phyloP scores from a whole-genome alignment of 1,140 invertebrate species.

The Macrocentrus cingulum region DNA sequence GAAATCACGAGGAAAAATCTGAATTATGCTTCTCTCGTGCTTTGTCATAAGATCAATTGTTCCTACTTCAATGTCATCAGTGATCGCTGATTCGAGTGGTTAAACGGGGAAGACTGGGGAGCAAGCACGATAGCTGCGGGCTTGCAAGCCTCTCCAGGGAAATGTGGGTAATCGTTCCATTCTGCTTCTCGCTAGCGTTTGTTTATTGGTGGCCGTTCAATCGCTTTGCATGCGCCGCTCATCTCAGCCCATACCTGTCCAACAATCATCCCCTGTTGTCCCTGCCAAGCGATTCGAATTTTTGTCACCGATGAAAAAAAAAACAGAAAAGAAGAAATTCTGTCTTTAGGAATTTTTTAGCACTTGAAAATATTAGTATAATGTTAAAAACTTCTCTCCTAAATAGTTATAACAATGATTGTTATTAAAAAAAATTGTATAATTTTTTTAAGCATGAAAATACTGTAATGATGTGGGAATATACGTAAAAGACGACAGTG shows the following conservation, averaged over 20 bases:
- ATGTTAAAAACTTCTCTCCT: too few species aligned
- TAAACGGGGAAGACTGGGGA: slow-evolving; percentile 10
- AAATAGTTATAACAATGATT: too few species aligned
- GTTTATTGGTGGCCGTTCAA: slow-evolving; percentile 39
- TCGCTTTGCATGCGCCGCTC: neutral
- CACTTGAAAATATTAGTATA: too few species aligned
- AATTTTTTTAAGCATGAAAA: too few species aligned
- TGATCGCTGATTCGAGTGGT: slow-evolving; percentile 19
- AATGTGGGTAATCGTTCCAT: slow-evolving; percentile 57
- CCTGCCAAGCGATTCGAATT: too few species aligned
- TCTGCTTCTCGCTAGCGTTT: slow-evolving; percentile 48
- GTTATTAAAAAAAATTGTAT: too few species aligned
- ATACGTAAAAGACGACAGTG: too few species aligned
- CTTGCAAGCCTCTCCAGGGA: slow-evolving; percentile 42
- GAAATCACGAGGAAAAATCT: neutral
- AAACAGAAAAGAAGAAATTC: too few species aligned
- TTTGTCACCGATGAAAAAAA: too few species aligned
- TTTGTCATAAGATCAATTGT: slow-evolving; percentile 21
- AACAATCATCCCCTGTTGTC: too few species aligned
- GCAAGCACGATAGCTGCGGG: slow-evolving; percentile 16
- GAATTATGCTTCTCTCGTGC: neutral
- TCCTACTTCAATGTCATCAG: slow-evolving; percentile 16
- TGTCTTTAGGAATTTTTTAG: too few species aligned
- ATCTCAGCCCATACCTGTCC: neutral
- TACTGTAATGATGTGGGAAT: neutral